These are phyloP conservation scores for Cygnus olor DNA, from an alignment of 2,797 vertebrate species.

Conservation along the genomic window DNA sequence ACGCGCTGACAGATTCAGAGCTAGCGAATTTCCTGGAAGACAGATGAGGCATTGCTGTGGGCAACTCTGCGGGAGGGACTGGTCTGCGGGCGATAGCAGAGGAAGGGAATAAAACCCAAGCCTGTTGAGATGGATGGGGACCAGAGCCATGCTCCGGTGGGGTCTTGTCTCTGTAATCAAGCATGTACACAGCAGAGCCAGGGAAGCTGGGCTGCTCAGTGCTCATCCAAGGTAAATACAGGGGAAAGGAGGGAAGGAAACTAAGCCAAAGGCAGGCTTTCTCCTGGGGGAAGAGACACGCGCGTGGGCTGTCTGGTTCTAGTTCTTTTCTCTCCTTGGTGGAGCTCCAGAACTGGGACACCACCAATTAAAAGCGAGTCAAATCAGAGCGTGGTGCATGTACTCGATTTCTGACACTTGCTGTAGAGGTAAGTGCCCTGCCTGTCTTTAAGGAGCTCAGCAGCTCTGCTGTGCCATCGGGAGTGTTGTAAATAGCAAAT, in stretches of 20 bases:
- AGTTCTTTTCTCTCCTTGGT: conserved; percentile 41
- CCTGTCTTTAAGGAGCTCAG: background rate
- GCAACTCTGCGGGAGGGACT: background rate
- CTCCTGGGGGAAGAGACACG: background rate
- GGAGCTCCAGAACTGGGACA: conserved; percentile 31
- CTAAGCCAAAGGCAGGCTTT: background rate
- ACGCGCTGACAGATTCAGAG: background rate
- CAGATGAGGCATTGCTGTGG: background rate
- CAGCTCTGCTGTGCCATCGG: background rate
- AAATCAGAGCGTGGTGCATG: background rate
- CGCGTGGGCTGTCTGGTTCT: background rate
- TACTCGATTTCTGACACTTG: background rate
- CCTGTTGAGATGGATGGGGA: background rate
- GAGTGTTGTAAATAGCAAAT: rapidly evolving
- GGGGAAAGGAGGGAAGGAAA: background rate
- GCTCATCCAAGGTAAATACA: background rate
- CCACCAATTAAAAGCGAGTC: background rate
- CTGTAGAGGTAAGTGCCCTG: background rate
- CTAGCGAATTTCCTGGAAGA: background rate
- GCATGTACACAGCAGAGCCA: background rate
- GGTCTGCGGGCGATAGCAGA: background rate
- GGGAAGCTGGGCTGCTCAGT: background rate
- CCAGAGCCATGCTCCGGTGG: rapidly evolving
- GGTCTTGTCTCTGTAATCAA: background rate
- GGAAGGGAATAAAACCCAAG: background rate